Evolutionary conservation across 1,140 invertebrate genomes (phyloP).

Genomic region (Euborellia annulipes): DNA sequence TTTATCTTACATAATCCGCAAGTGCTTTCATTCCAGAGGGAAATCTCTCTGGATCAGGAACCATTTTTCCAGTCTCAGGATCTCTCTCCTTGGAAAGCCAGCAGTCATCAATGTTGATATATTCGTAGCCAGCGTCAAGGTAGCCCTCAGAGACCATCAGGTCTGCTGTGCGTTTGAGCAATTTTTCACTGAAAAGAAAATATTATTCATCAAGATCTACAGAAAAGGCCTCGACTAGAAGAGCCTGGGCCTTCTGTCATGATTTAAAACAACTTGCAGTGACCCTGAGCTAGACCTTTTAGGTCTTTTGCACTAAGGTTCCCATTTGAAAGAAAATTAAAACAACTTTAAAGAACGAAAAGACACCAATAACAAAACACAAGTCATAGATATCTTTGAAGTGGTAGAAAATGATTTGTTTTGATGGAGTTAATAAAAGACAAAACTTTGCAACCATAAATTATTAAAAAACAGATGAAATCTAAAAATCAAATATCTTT

Average conservation of each 20-base stretch:
- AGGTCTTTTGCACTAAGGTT: neutral
- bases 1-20: slow-evolving; percentile 42
- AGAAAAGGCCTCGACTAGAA: slow-evolving; percentile 6
- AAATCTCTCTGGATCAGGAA: slow-evolving; percentile 37
- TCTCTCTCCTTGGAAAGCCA: slow-evolving; percentile 36
- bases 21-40: slow-evolving; percentile 41
- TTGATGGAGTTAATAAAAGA: too few relatives aligned
- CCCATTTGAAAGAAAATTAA: too few relatives aligned
- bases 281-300: neutral
- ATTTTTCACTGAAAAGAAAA: slow-evolving; percentile 34
- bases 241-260: too few relatives aligned
- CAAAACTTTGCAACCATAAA: too few relatives aligned
- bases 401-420: too few relatives aligned
- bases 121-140: slow-evolving; percentile 36
- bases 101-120: slow-evolving; percentile 45
- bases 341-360: too few relatives aligned
- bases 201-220: slow-evolving; percentile 4
- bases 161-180: slow-evolving; percentile 38
- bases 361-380: too few relatives aligned
- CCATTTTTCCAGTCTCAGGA: slow-evolving; percentile 26
- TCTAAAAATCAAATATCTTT: too few relatives aligned
- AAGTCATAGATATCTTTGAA: too few relatives aligned
- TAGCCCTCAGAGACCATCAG: slow-evolving; percentile 37
- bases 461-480: too few relatives aligned
- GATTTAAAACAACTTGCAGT: too few relatives aligned